phyloP scores from a whole-genome alignment of 2,113 vertebrate genomes.

The Herpetotheres cachinnans region DNA sequence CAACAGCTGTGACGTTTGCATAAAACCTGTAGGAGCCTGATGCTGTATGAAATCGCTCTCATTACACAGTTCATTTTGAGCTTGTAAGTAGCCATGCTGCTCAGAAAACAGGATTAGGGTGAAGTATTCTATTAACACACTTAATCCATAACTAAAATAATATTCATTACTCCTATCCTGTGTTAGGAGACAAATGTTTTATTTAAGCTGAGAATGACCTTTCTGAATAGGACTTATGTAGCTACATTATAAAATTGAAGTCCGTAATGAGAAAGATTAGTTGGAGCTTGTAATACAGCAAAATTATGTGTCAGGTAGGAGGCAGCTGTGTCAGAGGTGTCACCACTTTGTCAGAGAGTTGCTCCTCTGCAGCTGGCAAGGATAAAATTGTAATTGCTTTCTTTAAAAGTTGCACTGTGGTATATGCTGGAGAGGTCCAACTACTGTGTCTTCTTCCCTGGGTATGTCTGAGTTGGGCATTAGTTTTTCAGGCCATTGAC shows the following conservation, averaged over 20 bases:
- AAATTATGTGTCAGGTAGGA: background rate
- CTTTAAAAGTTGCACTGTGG: background rate
- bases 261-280: background rate
- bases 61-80: background rate
- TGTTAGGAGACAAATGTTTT: background rate
- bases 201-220: background rate
- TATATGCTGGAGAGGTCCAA: background rate
- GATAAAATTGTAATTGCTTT: background rate
- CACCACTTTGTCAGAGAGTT: background rate
- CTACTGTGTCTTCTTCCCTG: background rate
- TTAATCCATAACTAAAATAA: slow-evolving; percentile 9
- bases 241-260: background rate
- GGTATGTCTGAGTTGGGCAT: background rate
- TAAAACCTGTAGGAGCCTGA: background rate
- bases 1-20: background rate
- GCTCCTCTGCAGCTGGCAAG: background rate
- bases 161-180: background rate
- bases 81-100: background rate
- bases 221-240: background rate
- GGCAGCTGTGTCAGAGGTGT: background rate
- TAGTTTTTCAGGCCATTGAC: background rate
- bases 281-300: background rate
- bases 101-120: slow-evolving; percentile 15
- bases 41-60: background rate
- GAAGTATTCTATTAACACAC: background rate